Conservation (phyloP, 2,797 vertebrate genomes). For the Melanotaenia boesemani region DNA sequence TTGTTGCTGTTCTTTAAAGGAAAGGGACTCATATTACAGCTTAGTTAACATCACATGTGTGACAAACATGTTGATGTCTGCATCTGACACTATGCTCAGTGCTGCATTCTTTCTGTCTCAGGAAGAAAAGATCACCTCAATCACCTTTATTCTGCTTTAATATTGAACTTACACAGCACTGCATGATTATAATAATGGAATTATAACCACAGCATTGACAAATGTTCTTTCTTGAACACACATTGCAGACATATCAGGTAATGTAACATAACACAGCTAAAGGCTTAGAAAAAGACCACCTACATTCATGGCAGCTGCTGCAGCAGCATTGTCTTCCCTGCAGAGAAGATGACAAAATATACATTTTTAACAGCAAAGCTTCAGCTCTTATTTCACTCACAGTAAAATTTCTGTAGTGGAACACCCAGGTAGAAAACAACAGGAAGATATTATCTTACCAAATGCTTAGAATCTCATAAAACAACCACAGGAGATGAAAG, state of each 20-base stretch:
- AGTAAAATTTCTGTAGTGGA: conserved; percentile 35
- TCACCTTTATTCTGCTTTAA: conserved; percentile 12
- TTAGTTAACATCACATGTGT: conserved; percentile 23
- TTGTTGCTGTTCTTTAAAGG: conserved; percentile 41
- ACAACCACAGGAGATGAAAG: conserved; percentile 23
- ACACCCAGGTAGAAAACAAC: conserved; percentile 63
- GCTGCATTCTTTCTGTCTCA: background rate
- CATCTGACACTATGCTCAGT: background rate
- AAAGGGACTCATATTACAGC: conserved; percentile 16
- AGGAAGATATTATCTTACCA: conserved; percentile 44
- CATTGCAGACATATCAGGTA: conserved; percentile 21
- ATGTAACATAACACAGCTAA: conserved; percentile 37
- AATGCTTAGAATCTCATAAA: conserved; percentile 34
- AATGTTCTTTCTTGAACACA: conserved; percentile 40
- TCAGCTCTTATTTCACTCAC: conserved; percentile 29
- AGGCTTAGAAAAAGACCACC: conserved; percentile 54
- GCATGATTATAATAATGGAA: conserved; percentile 19
- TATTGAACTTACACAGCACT: background rate
- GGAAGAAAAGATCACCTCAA: conserved; percentile 15
- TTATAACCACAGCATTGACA: conserved; percentile 15
- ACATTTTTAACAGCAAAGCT: conserved; percentile 32
- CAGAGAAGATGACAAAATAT: conserved; percentile 49
- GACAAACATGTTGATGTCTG: conserved; percentile 18
- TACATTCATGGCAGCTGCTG: conserved; percentile 34
- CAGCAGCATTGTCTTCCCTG: conserved; percentile 32